Evolutionary conservation across 2,888 invertebrate genomes (phyloP).

Genomic region (Melikaiella ostensackeni): DNA sequence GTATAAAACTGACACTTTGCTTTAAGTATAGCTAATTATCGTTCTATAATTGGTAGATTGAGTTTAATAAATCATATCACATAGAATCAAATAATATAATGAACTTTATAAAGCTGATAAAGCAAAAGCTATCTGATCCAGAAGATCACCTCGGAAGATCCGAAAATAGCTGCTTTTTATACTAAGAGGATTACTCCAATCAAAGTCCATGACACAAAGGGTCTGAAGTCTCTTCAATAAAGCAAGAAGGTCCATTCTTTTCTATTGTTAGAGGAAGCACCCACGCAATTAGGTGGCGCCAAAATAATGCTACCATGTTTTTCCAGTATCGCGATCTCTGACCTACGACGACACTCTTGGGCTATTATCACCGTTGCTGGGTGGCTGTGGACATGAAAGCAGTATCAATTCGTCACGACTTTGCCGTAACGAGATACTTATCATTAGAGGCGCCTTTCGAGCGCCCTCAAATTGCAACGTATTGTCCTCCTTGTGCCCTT

Average conservation of each 20-base stretch:
- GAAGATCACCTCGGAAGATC: background rate
- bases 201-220: background rate
- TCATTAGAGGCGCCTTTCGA: constrained; percentile 64
- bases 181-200: background rate
- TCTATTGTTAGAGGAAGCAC: background rate
- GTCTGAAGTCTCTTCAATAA: background rate
- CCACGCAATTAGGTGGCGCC: constrained; percentile 5
- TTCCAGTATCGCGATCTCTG: background rate
- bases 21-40: too few species aligned
- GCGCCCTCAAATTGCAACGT: constrained; percentile 63
- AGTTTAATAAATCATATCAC: too few species aligned
- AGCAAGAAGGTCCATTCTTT: background rate
- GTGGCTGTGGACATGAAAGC: constrained; percentile 23
- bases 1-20: background rate
- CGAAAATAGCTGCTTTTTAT: background rate
- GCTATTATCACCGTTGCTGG: constrained; percentile 3
- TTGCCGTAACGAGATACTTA: constrained; percentile 70
- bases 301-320: background rate
- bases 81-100: background rate
- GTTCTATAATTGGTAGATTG: background rate
- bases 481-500: constrained; percentile 61
- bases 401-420: constrained; percentile 68
- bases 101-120: background rate
- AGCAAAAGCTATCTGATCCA: background rate
- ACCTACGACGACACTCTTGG: background rate